Conservation (phyloP, 2,888 invertebrate species). For the Polylopha cassiicola region DNA sequence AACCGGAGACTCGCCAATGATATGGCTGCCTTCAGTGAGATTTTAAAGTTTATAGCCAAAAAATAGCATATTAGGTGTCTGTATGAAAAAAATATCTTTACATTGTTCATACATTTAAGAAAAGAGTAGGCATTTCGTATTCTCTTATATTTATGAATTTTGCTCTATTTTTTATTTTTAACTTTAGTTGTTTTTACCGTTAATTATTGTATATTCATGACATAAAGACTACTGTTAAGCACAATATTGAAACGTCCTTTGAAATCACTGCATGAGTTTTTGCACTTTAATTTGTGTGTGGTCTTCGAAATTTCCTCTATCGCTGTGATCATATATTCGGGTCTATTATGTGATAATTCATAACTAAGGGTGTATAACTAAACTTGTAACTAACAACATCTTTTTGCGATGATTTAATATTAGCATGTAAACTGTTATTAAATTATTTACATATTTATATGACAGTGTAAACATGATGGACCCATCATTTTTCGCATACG, state of each 20-base stretch:
- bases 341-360: too few species aligned
- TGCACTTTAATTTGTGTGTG: conserved; percentile 50
- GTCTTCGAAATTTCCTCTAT: conserved; percentile 38
- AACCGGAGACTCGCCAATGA: conserved; percentile 25
- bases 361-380: conserved; percentile 15
- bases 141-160: conserved; percentile 11
- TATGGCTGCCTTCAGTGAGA: conserved; percentile 37
- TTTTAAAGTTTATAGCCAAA: conserved; percentile 8
- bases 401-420: not conserved
- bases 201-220: conserved; percentile 1
- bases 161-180: not conserved
- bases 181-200: not conserved
- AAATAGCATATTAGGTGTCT: conserved; percentile 11
- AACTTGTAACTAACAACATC: conserved; percentile 3
- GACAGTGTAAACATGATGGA: too few species aligned
- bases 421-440: conserved; percentile 7
- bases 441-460: too few species aligned
- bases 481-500: too few species aligned
- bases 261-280: conserved; percentile 33
- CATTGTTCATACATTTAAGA: conserved; percentile 19
- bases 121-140: conserved; percentile 17
- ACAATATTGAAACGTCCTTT: conserved; percentile 6
- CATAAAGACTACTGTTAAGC: conserved; percentile 1
- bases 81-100: conserved; percentile 13
- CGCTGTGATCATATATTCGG: conserved; percentile 4